Evolutionary conservation across 2,888 invertebrate species (phyloP), one percentile per base, ranked within the genome.

Genomic region (Bursaphelenchus okinawaensis): DNA sequence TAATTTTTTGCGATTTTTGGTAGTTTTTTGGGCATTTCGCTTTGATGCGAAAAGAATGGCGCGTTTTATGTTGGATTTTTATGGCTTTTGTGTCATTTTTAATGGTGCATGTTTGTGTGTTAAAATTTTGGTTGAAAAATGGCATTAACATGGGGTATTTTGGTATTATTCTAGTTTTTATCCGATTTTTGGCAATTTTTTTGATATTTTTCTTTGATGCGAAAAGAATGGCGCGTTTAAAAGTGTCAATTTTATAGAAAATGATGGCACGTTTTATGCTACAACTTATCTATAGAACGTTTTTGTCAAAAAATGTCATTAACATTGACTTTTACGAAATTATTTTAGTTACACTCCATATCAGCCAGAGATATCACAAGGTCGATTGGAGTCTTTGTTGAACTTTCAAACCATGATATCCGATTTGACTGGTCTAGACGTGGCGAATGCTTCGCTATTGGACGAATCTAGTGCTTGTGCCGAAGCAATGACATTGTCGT

Each of bases 381-480:
- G 98, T 1, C 88, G 98, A 52, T 86, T 98, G 62, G 96, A 98
- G 84, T 89, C 93, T 69, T 86, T 99, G 19, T 87, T 99, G 12
- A 98, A 98, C 85, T 98, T 93, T 83, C 98, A 98, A 86, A 98
- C 98, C 0, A 89, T 99, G 89, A 89, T 98, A 23, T 89, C 90
- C 62, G 96, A 98, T 80, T 86, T 98, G 71, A 98, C 95, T 0
- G 94, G 93, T 0, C 85, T 98, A 78, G 74, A 78, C 9, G 76
- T 70, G 4, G 92, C 98, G 1, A 99, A 99, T 83, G 96, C 98
- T 1, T 96, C 95, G 0, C 87, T 70, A 27, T 28, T 67, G 27
- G 91, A 89, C 80, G 98, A 98, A 86, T 93, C 93, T 7, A 98
- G 98, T 0, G 94, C 98, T 0, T 95, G 95, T 20, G 96, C 96